Base-by-base conservation (phyloP, 2,797 vertebrate genomes). In the Enteromius viviparus region DNA sequence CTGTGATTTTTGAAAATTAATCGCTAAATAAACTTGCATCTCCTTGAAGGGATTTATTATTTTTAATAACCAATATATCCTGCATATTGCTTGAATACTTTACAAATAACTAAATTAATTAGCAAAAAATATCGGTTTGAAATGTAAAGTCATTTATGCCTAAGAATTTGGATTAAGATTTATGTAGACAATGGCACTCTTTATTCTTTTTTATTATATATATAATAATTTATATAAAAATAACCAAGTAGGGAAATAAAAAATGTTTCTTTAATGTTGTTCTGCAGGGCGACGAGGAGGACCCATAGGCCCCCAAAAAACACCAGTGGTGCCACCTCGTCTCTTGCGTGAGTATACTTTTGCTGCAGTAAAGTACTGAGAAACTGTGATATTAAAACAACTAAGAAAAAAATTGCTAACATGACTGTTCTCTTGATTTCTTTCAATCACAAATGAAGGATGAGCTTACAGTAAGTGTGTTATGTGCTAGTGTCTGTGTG, bases 321-420 rank as follows among this genome's bases (percentile, higher is more conserved):
- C 92, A 32, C 96, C 95, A 68, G 94, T 95, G 0, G 95, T 97
- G 40, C 96, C 96, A 0, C 93, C 96, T 62, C 97, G 96, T 51
- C 95, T 99, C 34, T 98, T 96, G 45, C 96, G 98, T 99, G 95
- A 97, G 98, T 84, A 62, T 15, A 45, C 0, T 8, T 47, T 60
- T 68, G 17, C 21, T 53, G 47, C 32, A 40, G 29, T 49, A 34
- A 78, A 66, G 76, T 37, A 42, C 11, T 51, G 17, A 26, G 47
- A 4, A 40, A 79, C 45, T 69, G 12, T 49, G 9, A 6, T 1
- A 65, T 70, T 53, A 58, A 9, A 19, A 8, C 1, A 53, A 8
- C 19, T 37, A 49, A 15, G 4, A 47, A 47, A 12, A 47, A 11
- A 11, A n/a, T 37, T 21, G 37, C 49, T 83, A 45, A 76, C 49